These are phyloP conservation scores for Pangasius djambal DNA, from an alignment of 2,797 vertebrate species.

Conservation along the genomic window DNA sequence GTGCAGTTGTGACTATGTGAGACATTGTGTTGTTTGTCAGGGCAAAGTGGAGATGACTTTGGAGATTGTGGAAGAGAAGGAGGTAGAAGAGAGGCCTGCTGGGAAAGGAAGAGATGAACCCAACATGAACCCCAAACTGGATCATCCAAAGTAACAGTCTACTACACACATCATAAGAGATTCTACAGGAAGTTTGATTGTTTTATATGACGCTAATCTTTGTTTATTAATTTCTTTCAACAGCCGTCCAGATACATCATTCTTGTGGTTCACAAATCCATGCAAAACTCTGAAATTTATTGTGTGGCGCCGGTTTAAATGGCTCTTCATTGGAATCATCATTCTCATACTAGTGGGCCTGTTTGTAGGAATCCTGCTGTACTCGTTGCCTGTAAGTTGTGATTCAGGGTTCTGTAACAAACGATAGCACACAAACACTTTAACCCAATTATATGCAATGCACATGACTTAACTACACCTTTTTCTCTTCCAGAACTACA, in stretches of 20 bases:
- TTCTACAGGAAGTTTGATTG: constrained; percentile 6
- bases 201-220: constrained; percentile 22
- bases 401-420: neutral
- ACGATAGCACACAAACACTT: neutral
- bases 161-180: constrained; percentile 1
- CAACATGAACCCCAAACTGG: constrained; percentile 97
- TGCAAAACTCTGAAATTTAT: constrained; percentile 89
- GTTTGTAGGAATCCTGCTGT: constrained; percentile 81
- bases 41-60: constrained; percentile 98
- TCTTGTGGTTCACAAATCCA: constrained; percentile 90
- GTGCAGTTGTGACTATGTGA: neutral
- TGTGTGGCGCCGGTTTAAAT: constrained; percentile 88
- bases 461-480: neutral
- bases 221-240: constrained; percentile 23
- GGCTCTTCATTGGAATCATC: constrained; percentile 80
- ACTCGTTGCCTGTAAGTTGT: constrained; percentile 82
- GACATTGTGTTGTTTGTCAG: constrained; percentile 68
- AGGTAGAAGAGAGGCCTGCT: constrained; percentile 89
- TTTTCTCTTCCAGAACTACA: constrained; percentile 53
- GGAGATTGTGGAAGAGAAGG: constrained; percentile 92
- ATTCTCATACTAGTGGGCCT: constrained; percentile 76
- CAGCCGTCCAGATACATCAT: constrained; percentile 89
- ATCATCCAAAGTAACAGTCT: constrained; percentile 87
- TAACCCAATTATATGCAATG: neutral
- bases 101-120: constrained; percentile 97